Base-by-base conservation (phyloP, 2,888 invertebrate species). In the Sarcophaga variegata region DNA sequence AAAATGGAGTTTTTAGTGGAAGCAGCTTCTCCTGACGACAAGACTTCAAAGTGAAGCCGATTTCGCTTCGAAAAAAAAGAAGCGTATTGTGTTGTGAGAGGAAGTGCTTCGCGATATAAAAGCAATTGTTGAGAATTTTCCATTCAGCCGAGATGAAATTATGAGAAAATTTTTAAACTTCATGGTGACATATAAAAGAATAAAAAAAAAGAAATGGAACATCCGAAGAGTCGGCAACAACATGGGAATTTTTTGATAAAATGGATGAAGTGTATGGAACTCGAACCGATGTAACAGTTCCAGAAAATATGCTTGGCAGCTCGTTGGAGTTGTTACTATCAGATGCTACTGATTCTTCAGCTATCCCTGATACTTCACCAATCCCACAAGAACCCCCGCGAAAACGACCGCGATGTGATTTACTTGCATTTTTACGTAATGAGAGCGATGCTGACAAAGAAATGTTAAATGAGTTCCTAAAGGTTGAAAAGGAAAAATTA, bases 161-260 rank as follows among this genome's bases (percentile, higher is more conserved):
- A 81, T 81, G 69, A 54, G 81, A 5, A 82, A 87, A 64, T 82
- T 49, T 74, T 79, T 87, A 76, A 85, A 79, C 17, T 74, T 81
- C n/a, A 72, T 84, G 72, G 79, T 79, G 4, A 27, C 69, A 60
- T 81, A 87, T 45, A 17, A 25, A 25, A 25, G 25, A 25, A n/a
- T n/a, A n/a, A n/a, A n/a, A n/a, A 22, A 22, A 22, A 22, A 1
- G 22, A 22, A 22, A 22, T 22, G 25, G 75, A 47, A 75, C 63
- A 69, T 83, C 79, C 0, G 77, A 81, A 22, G 81, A 83, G 27
- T 64, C 83, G 12, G 76, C 83, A 17, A 83, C 86, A 17, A 64
- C 64, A 22, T 83, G 77, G 86, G 81, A 81, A 25, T 83, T 72
- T 83, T 86, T 83, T 54, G 81, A 86, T 59, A n/a, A 37, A 27